Percentiles rank a stretch among this genome's conserved stretches.
phyloP scores from a whole-genome alignment of 2,113 vertebrate species.

The Neolamprologus toae region DNA sequence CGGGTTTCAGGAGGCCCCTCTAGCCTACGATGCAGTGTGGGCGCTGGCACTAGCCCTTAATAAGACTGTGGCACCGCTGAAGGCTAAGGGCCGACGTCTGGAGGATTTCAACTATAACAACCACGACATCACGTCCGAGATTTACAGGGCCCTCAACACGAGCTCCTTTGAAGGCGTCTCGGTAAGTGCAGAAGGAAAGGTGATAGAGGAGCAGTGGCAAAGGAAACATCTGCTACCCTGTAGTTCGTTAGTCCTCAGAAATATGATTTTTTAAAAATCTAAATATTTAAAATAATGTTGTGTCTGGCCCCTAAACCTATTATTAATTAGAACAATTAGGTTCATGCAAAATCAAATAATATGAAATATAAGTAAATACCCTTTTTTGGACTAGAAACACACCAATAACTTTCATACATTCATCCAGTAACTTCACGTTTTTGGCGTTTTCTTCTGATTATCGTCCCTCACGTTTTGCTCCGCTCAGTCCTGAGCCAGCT shows the following conservation, averaged over 20 bases:
- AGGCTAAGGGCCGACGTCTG: conserved; percentile 77
- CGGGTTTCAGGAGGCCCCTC: conserved; percentile 88
- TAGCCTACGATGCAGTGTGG: conserved; percentile 95
- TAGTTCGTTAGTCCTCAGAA: background rate
- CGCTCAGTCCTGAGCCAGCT: accelerated
- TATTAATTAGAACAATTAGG: background rate
- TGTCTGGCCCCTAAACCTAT: background rate
- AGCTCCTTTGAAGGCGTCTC: conserved; percentile 94
- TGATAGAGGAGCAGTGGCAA: background rate
- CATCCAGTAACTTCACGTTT: background rate
- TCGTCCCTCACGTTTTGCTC: background rate
- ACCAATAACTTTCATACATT: background rate
- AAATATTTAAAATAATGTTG: background rate
- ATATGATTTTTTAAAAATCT: background rate
- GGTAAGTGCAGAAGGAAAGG: conserved; percentile 66
- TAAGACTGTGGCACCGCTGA: conserved; percentile 85
- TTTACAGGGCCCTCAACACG: conserved; percentile 93
- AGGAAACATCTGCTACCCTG: background rate
- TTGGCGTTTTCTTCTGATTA: background rate
- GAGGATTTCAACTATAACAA: conserved; percentile 98
- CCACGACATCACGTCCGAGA: conserved; percentile 88
- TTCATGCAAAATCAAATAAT: background rate
- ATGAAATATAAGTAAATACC: background rate
- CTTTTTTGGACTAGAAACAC: accelerated
- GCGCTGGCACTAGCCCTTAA: conserved; percentile 90